Conservation (phyloP, 1,140 invertebrate genomes). For the Papilio dardanus region DNA sequence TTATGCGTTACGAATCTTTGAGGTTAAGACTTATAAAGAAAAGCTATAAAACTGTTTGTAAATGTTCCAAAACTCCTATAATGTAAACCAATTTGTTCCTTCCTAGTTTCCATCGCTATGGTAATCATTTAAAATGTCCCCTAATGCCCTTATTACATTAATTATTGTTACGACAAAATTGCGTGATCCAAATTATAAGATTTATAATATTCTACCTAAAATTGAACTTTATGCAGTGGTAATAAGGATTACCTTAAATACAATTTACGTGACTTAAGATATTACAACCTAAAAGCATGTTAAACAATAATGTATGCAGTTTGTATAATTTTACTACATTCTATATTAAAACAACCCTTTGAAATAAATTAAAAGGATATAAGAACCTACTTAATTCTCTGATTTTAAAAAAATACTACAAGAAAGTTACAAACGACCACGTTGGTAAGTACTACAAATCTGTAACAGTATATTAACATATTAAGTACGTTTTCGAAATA, state of each 20-base stretch:
- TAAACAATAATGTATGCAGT: constrained; percentile 19
- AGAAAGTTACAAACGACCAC: no score
- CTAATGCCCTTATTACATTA: constrained; percentile 53
- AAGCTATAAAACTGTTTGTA: background rate
- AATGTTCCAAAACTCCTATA: background rate
- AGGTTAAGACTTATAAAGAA: no score
- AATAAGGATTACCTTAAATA: background rate
- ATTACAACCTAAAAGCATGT: constrained; percentile 11
- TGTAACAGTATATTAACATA: no score
- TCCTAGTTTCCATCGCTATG: constrained; percentile 14
- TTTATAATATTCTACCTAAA: constrained; percentile 11
- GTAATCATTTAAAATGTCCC: constrained; percentile 41
- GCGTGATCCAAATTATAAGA: constrained; percentile 57
- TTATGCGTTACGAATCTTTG: no score
- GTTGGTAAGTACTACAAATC: no score
- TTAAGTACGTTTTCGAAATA: no score
- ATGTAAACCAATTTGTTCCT: constrained; percentile 11
- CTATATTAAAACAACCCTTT: background rate
- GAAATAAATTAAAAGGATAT: no score
- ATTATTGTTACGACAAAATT: constrained; percentile 64
- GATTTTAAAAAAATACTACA: no score
- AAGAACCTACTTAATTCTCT: no score
- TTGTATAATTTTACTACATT: constrained; percentile 14
- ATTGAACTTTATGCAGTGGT: constrained; percentile 9
- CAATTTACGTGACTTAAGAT: background rate